Conservation (phyloP, 2,888 invertebrate genomes). For the Cataglyphis albicans region DNA sequence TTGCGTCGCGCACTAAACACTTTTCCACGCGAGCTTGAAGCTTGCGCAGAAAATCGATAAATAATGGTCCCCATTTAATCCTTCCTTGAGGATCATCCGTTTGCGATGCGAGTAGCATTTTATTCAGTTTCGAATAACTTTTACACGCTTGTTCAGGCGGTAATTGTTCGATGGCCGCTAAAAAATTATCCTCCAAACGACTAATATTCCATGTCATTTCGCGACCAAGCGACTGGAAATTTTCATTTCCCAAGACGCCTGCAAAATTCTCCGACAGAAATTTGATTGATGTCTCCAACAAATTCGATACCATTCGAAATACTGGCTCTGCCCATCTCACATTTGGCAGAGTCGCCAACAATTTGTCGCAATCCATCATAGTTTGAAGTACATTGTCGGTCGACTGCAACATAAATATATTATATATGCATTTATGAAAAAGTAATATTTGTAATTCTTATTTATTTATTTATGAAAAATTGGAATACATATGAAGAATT, state of each 20-base stretch:
- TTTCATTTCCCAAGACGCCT: slow-evolving; percentile 90
- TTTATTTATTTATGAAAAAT: background rate
- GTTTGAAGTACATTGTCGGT: slow-evolving; percentile 94
- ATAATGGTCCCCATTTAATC: slow-evolving; percentile 87
- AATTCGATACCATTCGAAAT: slow-evolving; percentile 91
- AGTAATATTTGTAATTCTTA: slow-evolving; percentile 30
- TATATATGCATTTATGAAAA: slow-evolving; percentile 12
- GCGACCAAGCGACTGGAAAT: slow-evolving; percentile 89
- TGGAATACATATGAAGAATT: background rate
- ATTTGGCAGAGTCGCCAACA: slow-evolving; percentile 91
- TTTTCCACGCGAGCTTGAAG: slow-evolving; percentile 90
- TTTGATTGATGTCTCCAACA: slow-evolving; percentile 93
- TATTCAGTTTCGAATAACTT: slow-evolving; percentile 88
- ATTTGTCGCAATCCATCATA: slow-evolving; percentile 93
- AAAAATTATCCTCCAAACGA: slow-evolving; percentile 92
- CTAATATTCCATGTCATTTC: slow-evolving; percentile 92
- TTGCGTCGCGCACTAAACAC: slow-evolving; percentile 90
- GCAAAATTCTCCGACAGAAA: slow-evolving; percentile 93
- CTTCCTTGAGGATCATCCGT: slow-evolving; percentile 84
- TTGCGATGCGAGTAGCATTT: slow-evolving; percentile 80
- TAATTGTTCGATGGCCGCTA: slow-evolving; percentile 92
- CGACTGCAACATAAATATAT: slow-evolving; percentile 86
- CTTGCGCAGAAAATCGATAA: slow-evolving; percentile 88
- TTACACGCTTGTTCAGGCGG: slow-evolving; percentile 94
- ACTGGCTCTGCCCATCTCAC: slow-evolving; percentile 95